Evolutionary conservation across 2,888 invertebrate species (phyloP).

Genomic region (Thyatira batis): DNA sequence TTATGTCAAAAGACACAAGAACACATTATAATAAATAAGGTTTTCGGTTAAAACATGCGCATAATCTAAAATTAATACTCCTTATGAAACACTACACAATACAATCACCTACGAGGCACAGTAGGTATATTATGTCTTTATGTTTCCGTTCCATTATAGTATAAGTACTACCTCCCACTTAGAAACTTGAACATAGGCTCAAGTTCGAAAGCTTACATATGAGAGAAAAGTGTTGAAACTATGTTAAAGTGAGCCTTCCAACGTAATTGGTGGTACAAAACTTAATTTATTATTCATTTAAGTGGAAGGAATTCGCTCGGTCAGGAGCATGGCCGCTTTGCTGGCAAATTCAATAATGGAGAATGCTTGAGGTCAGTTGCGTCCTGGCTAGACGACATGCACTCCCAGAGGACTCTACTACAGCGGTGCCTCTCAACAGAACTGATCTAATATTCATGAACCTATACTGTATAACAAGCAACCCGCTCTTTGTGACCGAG

Average conservation of each 20-base stretch:
- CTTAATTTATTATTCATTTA: conserved; percentile 42
- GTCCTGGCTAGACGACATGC: conserved; percentile 21
- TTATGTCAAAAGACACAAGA: too few species aligned
- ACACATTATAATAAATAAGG: too few species aligned
- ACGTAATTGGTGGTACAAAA: conserved; percentile 34
- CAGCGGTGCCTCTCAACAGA: conserved; percentile 24
- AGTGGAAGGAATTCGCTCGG: conserved; percentile 33
- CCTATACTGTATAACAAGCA: conserved; percentile 27
- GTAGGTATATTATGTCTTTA: too few species aligned
- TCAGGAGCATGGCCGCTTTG: conserved; percentile 33
- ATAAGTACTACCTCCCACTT: neutral
- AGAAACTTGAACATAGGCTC: neutral
- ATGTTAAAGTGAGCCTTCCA: conserved; percentile 11
- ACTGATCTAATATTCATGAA: conserved; percentile 49
- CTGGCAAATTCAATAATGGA: conserved; percentile 54
- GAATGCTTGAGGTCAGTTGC: conserved; percentile 35
- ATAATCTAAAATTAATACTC: too few species aligned
- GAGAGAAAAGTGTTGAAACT: neutral
- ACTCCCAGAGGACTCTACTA: conserved; percentile 35
- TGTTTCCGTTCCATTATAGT: neutral
- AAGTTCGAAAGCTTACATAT: neutral
- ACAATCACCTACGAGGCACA: too few species aligned
- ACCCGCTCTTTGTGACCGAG: conserved; percentile 21
- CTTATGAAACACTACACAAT: too few species aligned
- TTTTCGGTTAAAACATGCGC: too few species aligned